Percentiles rank a stretch among this genome's conserved stretches.
phyloP scores from a whole-genome alignment of 2,797 vertebrate genomes.

The Catamblyrhynchus diadema region DNA sequence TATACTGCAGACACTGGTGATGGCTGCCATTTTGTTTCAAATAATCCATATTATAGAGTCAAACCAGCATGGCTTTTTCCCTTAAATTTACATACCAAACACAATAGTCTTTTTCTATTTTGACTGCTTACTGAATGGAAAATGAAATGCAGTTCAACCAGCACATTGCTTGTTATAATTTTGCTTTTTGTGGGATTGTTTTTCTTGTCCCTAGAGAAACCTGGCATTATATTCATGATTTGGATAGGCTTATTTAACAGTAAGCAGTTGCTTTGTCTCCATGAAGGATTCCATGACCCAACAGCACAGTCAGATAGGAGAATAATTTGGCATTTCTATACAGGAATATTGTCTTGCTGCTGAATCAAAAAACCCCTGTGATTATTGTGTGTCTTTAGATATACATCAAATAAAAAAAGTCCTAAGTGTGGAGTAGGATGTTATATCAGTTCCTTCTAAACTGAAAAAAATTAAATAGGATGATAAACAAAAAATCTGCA shows the following conservation, averaged over 20 bases:
- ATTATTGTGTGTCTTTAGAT: background rate
- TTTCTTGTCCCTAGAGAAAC: conserved; percentile 11
- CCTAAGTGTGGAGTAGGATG: background rate
- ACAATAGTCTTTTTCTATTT: background rate
- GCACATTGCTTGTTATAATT: background rate
- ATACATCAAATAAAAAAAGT: background rate
- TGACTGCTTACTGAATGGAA: background rate
- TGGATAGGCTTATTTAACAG: background rate
- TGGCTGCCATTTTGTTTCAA: background rate
- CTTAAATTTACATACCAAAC: background rate
- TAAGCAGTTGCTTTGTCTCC: background rate
- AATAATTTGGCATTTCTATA: background rate
- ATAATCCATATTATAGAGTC: background rate
- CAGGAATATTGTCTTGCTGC: background rate
- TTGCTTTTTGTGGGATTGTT: background rate
- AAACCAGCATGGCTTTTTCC: background rate
- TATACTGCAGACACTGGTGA: background rate
- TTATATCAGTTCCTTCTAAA: background rate
- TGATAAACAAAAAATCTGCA: background rate
- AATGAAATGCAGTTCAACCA: background rate
- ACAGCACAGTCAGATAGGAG: background rate
- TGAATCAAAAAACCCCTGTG: background rate
- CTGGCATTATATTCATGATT: background rate
- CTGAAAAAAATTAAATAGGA: background rate
- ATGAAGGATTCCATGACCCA: background rate